These are phyloP conservation scores for Pituophis catenifer DNA, from an alignment of 2,113 vertebrate species.

Conservation along the genomic window DNA sequence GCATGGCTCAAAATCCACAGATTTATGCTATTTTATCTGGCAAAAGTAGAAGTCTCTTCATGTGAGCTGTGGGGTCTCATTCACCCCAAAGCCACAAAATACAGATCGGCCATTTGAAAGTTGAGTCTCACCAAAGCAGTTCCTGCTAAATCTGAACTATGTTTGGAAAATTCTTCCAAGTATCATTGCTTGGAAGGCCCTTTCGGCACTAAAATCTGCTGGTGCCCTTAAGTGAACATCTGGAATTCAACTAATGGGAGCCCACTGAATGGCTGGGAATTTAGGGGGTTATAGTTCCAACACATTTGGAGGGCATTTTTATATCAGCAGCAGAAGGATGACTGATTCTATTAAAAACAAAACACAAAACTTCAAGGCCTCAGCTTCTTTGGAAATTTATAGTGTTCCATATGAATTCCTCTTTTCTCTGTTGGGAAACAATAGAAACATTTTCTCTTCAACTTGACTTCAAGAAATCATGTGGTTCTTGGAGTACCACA, in stretches of 20 bases:
- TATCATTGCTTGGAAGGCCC: background rate
- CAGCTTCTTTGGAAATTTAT: background rate
- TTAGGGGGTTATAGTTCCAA: background rate
- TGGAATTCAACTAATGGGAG: background rate
- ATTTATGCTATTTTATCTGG: constrained; percentile 1
- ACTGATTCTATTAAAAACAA: background rate
- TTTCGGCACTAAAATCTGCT: background rate
- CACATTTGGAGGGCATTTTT: background rate
- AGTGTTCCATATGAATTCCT: background rate
- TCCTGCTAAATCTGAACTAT: background rate
- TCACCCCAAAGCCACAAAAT: background rate
- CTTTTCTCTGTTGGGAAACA: background rate
- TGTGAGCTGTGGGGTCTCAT: constrained; percentile 1
- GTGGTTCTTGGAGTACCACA: background rate
- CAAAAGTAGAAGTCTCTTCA: constrained; percentile 9
- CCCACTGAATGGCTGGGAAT: background rate
- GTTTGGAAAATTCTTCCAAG: background rate
- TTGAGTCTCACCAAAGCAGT: background rate
- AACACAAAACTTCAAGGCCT: background rate
- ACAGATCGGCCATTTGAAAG: background rate
- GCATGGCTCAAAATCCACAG: constrained; percentile 25
- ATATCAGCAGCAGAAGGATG: background rate
- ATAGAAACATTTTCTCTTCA: background rate
- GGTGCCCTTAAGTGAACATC: background rate
- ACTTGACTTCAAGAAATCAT: background rate